Conservation (phyloP, 2,797 vertebrate species). For the Philypnodon macrostomus region DNA sequence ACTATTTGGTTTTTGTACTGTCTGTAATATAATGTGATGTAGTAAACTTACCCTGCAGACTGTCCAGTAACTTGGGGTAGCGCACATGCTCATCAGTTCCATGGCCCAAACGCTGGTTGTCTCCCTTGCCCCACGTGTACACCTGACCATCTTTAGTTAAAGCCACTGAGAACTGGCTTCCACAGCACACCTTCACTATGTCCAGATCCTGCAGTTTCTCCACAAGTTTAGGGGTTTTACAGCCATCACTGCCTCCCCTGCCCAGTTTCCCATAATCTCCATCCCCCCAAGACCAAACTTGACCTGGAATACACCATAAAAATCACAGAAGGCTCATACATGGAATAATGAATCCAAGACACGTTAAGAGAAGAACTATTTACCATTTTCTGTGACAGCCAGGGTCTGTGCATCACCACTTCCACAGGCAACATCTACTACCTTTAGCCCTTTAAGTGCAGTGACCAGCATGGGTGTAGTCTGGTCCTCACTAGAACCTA, state of each 20-base stretch:
- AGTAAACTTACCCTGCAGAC: constrained; percentile 85
- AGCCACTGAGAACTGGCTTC: constrained; percentile 95
- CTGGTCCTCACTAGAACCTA: constrained; percentile 97
- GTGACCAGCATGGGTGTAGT: constrained; percentile 93
- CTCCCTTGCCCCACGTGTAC: constrained; percentile 98
- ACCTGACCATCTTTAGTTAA: constrained; percentile 96
- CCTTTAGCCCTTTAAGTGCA: constrained; percentile 91
- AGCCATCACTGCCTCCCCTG: constrained; percentile 95
- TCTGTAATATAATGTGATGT: neutral
- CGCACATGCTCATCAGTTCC: constrained; percentile 96
- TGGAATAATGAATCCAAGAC: too few species aligned
- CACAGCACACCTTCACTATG: constrained; percentile 92
- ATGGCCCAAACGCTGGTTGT: constrained; percentile 95
- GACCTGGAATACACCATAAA: constrained; percentile 85
- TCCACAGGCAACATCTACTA: constrained; percentile 92
- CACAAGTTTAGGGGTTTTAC: constrained; percentile 94
- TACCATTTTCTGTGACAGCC: constrained; percentile 95
- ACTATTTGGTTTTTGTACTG: neutral
- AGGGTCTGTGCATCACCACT: constrained; percentile 98
- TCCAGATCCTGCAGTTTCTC: constrained; percentile 96
- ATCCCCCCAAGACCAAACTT: constrained; percentile 99
- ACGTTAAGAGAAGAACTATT: too few species aligned
- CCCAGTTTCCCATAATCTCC: constrained; percentile 97
- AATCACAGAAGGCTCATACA: too few species aligned
- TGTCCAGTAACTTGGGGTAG: constrained; percentile 94